A percentile compares a stretch with the other conserved stretches of the same genome.
Evolutionary conservation across 2,888 invertebrate genomes (phyloP).

Genomic region (Argynnis bischoffii): DNA sequence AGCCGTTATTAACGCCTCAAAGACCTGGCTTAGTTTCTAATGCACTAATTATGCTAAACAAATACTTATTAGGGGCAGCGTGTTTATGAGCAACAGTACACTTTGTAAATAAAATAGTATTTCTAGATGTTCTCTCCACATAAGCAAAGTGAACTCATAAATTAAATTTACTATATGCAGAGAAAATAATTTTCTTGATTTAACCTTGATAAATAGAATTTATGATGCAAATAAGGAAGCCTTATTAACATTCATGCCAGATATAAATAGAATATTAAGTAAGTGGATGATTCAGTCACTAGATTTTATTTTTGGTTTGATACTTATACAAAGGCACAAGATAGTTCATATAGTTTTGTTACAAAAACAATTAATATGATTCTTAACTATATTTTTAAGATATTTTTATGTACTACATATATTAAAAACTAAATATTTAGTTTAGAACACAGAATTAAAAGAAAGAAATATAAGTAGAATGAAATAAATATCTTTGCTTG

Average conservation of each 20-base stretch:
- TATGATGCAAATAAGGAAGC: conserved; percentile 26
- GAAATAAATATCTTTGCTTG: no score
- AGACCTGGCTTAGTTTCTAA: conserved; percentile 45
- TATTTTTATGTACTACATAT: no score
- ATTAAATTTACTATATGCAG: not conserved
- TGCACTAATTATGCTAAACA: conserved; percentile 54
- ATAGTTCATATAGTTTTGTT: not conserved
- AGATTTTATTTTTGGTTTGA: conserved; percentile 8
- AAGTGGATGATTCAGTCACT: conserved; percentile 4
- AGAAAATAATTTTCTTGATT: conserved; percentile 14
- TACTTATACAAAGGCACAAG: not conserved
- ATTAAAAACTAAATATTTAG: no score
- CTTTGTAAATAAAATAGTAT: conserved; percentile 3
- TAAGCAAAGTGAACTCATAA: not conserved
- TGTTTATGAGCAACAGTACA: not conserved
- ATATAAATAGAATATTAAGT: conserved; percentile 27
- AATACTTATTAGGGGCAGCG: conserved; percentile 47
- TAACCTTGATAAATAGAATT: conserved; percentile 29
- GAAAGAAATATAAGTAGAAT: no score
- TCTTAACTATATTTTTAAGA: no score
- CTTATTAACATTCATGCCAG: conserved; percentile 28
- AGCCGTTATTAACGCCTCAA: conserved; percentile 36
- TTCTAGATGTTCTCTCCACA: not conserved
- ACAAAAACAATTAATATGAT: not conserved
- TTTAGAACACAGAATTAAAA: no score